Evolutionary conservation across 2,888 invertebrate genomes (phyloP).

Genomic region (Gnatocerus cornutus): DNA sequence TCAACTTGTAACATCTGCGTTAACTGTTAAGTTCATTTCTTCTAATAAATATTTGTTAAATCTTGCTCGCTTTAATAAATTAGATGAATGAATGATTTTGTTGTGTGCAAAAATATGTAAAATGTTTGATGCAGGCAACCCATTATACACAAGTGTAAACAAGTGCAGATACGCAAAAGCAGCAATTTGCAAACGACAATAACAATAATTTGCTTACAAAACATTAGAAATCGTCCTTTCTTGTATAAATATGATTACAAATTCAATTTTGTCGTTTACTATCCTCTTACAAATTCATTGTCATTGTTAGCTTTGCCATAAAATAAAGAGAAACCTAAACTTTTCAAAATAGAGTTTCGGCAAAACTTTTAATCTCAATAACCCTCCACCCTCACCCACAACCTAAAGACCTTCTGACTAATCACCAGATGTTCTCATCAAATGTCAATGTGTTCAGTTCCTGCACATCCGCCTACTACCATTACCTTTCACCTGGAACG

Average conservation of each 20-base stretch:
- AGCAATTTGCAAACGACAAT: background rate
- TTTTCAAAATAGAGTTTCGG: background rate
- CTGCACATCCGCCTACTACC: conserved; percentile 19
- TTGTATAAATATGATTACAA: conserved; percentile 6
- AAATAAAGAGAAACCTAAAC: conserved; percentile 22
- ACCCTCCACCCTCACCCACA: background rate
- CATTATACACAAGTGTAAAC: background rate
- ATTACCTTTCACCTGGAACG: conserved; percentile 48
- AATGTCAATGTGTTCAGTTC: conserved; percentile 5
- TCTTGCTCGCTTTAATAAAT: no score
- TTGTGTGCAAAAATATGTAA: no score
- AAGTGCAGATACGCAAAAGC: no score
- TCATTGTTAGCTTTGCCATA: background rate
- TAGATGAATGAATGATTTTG: no score
- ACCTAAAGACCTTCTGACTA: background rate
- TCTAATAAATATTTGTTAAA: background rate
- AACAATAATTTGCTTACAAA: conserved; percentile 4
- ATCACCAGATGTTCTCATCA: conserved; percentile 3
- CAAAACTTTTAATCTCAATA: no score
- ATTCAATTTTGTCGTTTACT: conserved; percentile 1
- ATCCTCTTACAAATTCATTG: conserved; percentile 11
- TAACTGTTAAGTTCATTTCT: no score
- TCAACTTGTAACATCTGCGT: no score
- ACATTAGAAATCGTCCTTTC: conserved; percentile 9
- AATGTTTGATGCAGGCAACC: background rate